phyloP scores from a whole-genome alignment of 2,113 vertebrate species.

The Tautogolabrus adspersus region DNA sequence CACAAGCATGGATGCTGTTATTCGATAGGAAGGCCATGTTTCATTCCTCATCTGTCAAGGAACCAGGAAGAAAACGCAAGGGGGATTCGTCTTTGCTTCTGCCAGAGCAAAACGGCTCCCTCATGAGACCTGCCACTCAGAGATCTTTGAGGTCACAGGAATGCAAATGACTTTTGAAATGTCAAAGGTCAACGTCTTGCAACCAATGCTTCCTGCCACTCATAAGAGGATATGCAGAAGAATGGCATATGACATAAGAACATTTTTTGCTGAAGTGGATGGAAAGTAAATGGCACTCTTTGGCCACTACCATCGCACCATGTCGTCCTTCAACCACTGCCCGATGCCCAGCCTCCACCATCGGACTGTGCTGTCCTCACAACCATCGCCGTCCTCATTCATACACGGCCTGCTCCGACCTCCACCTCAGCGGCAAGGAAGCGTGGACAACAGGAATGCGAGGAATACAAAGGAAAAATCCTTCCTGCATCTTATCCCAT shows the following conservation, averaged over 20 bases:
- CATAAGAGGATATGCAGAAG: background rate
- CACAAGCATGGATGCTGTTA: slow-evolving; percentile 74
- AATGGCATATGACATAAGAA: background rate
- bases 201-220: background rate
- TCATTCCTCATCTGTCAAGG: slow-evolving; percentile 75
- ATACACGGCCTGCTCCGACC: no score
- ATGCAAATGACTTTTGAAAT: background rate
- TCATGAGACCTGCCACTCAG: background rate
- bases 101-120: background rate
- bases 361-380: no score
- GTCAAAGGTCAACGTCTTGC: slow-evolving; percentile 18
- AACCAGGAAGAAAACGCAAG: slow-evolving; percentile 18
- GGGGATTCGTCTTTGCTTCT: slow-evolving; percentile 39
- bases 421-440: no score
- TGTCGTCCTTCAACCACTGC: no score
- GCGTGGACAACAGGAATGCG: no score
- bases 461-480: no score
- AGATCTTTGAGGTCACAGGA: slow-evolving; percentile 13
- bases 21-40: slow-evolving; percentile 74
- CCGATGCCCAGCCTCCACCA: no score
- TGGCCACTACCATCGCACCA: background rate
- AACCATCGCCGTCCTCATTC: no score
- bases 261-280: background rate
- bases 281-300: background rate
- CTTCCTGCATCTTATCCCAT: no score